These are phyloP conservation scores for Helicolenus hilgendorfi DNA, from an alignment of 2,797 vertebrate species.

Conservation along the genomic window DNA sequence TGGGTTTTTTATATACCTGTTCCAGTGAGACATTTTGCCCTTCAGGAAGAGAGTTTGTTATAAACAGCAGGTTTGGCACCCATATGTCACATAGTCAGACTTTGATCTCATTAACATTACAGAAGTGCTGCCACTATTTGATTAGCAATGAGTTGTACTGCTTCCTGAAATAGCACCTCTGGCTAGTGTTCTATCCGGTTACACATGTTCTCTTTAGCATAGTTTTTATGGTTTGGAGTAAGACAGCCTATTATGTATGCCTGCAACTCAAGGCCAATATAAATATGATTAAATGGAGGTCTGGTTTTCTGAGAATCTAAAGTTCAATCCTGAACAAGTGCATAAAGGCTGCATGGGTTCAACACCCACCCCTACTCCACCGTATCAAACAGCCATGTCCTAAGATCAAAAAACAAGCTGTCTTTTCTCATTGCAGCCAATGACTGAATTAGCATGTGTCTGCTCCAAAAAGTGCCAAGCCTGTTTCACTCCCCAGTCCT, in stretches of 20 bases:
- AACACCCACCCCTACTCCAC: not conserved
- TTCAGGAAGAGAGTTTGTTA: not conserved
- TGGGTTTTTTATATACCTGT: not conserved
- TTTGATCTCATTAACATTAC: not conserved
- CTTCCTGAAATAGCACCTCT: not conserved
- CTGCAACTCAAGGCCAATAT: not conserved
- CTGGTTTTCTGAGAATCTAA: not conserved
- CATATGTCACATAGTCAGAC: not conserved
- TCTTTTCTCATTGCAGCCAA: slow-evolving; percentile 9
- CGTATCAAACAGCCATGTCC: not conserved
- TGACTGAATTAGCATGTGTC: not conserved
- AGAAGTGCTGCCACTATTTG: not conserved
- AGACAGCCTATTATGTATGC: not conserved
- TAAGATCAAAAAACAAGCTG: not conserved
- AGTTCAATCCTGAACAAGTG: slow-evolving; percentile 2
- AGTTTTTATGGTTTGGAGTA: not conserved
- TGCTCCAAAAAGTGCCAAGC: slow-evolving; percentile 11
- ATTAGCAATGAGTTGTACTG: not conserved
- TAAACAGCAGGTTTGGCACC: not conserved
- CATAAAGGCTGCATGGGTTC: not conserved
- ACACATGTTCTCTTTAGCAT: not conserved
- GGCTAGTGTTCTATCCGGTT: not conserved
- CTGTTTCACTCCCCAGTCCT: slow-evolving; percentile 22
- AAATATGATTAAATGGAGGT: slow-evolving; percentile 17
- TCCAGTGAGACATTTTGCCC: not conserved